These are phyloP conservation scores for Oreonectes daqikongensis DNA, from an alignment of 2,797 vertebrate genomes.

Conservation along the genomic window DNA sequence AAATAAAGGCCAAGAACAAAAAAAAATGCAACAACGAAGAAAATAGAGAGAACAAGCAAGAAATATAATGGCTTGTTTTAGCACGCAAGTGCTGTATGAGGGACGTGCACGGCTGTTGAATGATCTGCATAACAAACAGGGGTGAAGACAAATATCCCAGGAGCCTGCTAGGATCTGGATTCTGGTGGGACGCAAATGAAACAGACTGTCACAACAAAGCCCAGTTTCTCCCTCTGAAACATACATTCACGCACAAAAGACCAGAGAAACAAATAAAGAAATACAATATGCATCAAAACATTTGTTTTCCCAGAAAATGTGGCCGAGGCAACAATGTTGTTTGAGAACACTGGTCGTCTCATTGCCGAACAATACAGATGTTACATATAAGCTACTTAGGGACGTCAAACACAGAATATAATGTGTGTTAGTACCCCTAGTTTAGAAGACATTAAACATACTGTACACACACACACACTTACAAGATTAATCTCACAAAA, in stretches of 20 bases:
- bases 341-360: not conserved
- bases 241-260: constrained; percentile 21
- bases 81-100: constrained; percentile 3
- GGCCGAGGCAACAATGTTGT: constrained; percentile 7
- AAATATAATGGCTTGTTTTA: constrained; percentile 13
- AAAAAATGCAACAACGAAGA: not conserved
- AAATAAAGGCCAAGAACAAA: not conserved
- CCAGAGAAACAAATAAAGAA: constrained; percentile 36
- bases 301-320: constrained; percentile 15
- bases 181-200: constrained; percentile 25
- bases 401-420: constrained; percentile 4
- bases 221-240: constrained; percentile 24
- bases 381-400: constrained; percentile 1
- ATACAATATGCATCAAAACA: constrained; percentile 20
- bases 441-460: not conserved
- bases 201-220: constrained; percentile 36
- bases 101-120: not conserved
- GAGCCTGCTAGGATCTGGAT: constrained; percentile 27
- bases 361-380: constrained; percentile 5
- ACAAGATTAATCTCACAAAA: not conserved
- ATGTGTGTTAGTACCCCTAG: not conserved
- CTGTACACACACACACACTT: not conserved
- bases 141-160: constrained; percentile 24
- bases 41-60: not conserved
- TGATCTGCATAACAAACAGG: constrained; percentile 24